Conservation (phyloP, 2,797 vertebrate genomes). For the Clarias pachynema region DNA sequence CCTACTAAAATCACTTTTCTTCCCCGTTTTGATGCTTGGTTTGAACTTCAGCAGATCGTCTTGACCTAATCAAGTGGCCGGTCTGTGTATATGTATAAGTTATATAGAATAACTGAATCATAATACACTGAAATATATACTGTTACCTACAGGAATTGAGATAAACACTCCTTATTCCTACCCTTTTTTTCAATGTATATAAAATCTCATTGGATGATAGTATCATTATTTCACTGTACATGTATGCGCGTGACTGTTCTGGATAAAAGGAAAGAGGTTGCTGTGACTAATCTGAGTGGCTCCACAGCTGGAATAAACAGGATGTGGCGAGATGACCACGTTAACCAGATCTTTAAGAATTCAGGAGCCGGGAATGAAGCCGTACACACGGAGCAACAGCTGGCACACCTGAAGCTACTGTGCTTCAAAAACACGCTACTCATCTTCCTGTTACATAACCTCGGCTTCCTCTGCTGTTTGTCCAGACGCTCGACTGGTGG, state of each 20-base stretch:
- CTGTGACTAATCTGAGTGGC: background rate
- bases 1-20: too few relatives aligned
- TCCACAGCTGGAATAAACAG: background rate
- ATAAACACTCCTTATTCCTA: background rate
- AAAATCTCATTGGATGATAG: background rate
- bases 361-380: background rate
- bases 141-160: background rate
- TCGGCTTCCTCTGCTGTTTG: background rate
- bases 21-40: too few relatives aligned
- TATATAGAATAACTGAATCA: background rate
- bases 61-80: too few relatives aligned
- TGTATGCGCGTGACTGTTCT: background rate
- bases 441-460: slow-evolving; percentile 2
- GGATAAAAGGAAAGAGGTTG: background rate
- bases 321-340: background rate
- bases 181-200: background rate
- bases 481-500: background rate
- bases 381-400: background rate
- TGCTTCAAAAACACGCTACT: background rate
- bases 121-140: background rate
- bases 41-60: too few relatives aligned
- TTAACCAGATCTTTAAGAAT: background rate
- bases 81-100: too few relatives aligned
- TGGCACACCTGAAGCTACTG: background rate
- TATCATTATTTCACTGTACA: background rate